Evolutionary conservation across 2,888 invertebrate genomes (phyloP), one percentile per base, ranked within the genome.

Genomic region (Fissipunctia ypsillon): DNA sequence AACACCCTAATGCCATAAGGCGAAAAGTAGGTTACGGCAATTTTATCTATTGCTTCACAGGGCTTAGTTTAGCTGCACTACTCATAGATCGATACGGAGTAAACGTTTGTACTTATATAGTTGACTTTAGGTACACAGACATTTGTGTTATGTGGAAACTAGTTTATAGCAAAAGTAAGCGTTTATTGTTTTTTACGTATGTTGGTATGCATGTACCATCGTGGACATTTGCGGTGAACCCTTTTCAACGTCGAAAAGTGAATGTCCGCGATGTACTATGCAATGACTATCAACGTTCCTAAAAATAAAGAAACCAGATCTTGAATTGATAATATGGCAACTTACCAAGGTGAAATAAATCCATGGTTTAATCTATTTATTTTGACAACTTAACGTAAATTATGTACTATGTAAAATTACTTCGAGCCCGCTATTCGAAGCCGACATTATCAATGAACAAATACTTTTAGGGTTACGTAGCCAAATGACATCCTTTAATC

Each of bases 11-110:
- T 43, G 31, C 14, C 31, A 31, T 31, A 28, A 16, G 10, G 1
- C 1, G 19, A 31, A 25, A 72, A 48, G 31, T 61, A 61, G 72
- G 41, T 41, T 6, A 61, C 41, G 22, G 22, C 22, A 45, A 74
- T 60, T 31, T n/a, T n/a, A 48, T 10, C 7, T 54, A 14, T n/a
- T 38, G 25, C 16, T 25, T 74, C 35, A 19, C 7, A 0, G 12
- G 38, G 6, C n/a, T 28, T 5, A 48, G n/a, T 57, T 28, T 12
- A 56, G 38, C 19, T 73, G 45, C 73, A 73, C 14, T 19, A 38
- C 14, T 10, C 10, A 38, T 3, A n/a, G 45, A 41, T 72, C 45
- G 19, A 73, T 71, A 35, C 35, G 4, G 19, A 22, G 0, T 16
- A 19, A 35, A 71, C 19, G 5, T 25, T 43, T 35, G 25, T 35